A percentile compares a stretch with the other conserved stretches of the same genome.
phyloP scores from a whole-genome alignment of 2,888 invertebrate genomes.

The Phanerotoma sp. region DNA sequence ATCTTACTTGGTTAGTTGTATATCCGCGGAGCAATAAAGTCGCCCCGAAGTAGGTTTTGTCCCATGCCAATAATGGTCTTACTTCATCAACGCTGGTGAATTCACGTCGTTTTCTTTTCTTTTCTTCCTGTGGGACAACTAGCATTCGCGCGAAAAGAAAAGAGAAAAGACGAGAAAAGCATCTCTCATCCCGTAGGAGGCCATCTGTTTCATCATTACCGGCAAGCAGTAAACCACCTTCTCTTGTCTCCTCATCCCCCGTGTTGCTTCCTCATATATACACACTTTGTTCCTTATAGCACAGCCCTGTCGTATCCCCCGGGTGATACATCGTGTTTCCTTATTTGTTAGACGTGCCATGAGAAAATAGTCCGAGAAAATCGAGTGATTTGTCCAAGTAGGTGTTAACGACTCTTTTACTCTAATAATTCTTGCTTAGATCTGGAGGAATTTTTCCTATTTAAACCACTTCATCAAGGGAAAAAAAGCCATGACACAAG shows the following conservation, averaged over 20 bases:
- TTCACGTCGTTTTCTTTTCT: slow-evolving; percentile 34
- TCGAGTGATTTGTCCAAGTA: slow-evolving; percentile 57
- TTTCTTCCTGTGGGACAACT: slow-evolving; percentile 49
- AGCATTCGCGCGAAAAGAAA: slow-evolving; percentile 16
- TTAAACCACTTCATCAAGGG: too few species aligned
- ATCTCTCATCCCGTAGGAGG: slow-evolving; percentile 45
- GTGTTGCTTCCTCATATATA: slow-evolving; percentile 19
- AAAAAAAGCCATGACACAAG: too few species aligned
- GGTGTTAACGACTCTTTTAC: slow-evolving; percentile 51
- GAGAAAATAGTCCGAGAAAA: slow-evolving; percentile 56
- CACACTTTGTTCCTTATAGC: too few species aligned
- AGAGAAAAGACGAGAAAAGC: slow-evolving; percentile 5
- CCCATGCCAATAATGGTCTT: slow-evolving; percentile 55
- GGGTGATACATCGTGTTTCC: slow-evolving; percentile 58
- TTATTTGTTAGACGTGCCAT: slow-evolving; percentile 56
- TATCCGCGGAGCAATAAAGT: slow-evolving; percentile 56
- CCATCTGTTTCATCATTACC: slow-evolving; percentile 59
- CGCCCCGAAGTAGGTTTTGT: slow-evolving; percentile 54
- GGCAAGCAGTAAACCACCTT: slow-evolving; percentile 53
- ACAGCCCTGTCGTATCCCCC: slow-evolving; percentile 49
- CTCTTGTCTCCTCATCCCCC: slow-evolving; percentile 23
- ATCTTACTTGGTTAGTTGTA: slow-evolving; percentile 25
- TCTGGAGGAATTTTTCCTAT: too few species aligned
- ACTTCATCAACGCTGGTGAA: slow-evolving; percentile 52
- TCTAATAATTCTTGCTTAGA: slow-evolving; percentile 10